Evolutionary conservation across 2,888 invertebrate species (phyloP), one percentile per base, ranked within the genome.

Genomic region (Xestoiulus laeticollis): DNA sequence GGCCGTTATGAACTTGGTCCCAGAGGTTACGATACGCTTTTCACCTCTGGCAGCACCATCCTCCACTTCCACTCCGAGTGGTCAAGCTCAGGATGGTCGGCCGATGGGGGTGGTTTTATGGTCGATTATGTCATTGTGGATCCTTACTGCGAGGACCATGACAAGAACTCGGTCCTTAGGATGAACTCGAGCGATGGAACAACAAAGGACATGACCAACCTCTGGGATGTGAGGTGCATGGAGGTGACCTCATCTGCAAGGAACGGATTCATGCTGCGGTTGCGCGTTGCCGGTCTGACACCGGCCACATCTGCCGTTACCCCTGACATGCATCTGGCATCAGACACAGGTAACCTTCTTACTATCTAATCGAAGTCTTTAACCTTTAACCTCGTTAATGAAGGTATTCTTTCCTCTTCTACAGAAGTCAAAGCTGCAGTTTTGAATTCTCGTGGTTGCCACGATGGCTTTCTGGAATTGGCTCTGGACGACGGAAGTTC

Each of bases 21-120:
- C 19, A 14, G 10, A 10, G 44, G 38, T 16, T 87, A 83, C 44
- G 4, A n/a, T 12, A 83, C 83, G 1, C 30, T 82, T 1, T 87
- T 43, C 26, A 43, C 83, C 6, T 43, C 83, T 1, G 19, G 19
- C 0, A 44, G 43, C 26, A n/a, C 83, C 4, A 43, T 14, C 2
- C 22, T 87, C 2, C 87, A 87, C 22, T 87, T 87, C 22, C 87
- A 87, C 12, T 83, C 87, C 10, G 87, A 87, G n/a, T 87, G 87
- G 38, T 38, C 38, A 8, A 38, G 38, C 22, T 43, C 87, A 1
- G 87, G 83, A 32, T 87, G 87, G 87, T 83, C 82, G n/a, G 48
- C 14, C 16, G 44, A 48, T 32, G 68, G 86, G 43, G 87, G 26
- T 10, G 32, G 48, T 68, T 22, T 68, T 68, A 22, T 84, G 84